Conservation (phyloP, 1,140 invertebrate species). For the Drosophila subpulchrella region DNA sequence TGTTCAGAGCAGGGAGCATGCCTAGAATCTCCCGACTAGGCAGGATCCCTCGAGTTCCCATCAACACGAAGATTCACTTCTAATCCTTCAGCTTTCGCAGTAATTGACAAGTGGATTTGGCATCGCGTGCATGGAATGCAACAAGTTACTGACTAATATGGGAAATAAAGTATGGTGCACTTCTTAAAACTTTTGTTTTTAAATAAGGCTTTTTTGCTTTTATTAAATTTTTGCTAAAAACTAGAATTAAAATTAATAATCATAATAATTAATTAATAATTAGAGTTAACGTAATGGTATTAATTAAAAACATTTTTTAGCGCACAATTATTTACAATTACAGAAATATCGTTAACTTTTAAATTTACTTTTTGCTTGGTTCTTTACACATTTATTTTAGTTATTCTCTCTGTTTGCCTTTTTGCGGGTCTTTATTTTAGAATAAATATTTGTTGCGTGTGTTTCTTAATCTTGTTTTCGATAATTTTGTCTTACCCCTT, state of each 20-base stretch:
- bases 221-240: constrained; percentile 82
- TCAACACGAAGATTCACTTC: not conserved
- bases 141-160: not conserved
- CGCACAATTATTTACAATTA: constrained; percentile 68
- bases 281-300: constrained; percentile 77
- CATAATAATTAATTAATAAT: constrained; percentile 77
- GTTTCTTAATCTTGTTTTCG: constrained; percentile 35
- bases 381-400: constrained; percentile 45
- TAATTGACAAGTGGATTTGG: constrained; percentile 56
- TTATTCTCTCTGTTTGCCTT: constrained; percentile 53
- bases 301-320: constrained; percentile 76
- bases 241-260: constrained; percentile 83
- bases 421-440: constrained; percentile 57
- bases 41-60: not conserved
- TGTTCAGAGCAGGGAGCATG: not conserved
- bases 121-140: constrained; percentile 4
- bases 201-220: constrained; percentile 81
- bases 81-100: not conserved
- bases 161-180: constrained; percentile 23
- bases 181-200: constrained; percentile 58
- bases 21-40: too few species aligned
- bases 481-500: constrained; percentile 21
- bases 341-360: constrained; percentile 62
- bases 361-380: constrained; percentile 49
- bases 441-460: constrained; percentile 69